These are phyloP conservation scores for Pholis gunnellus DNA, from an alignment of 2,113 vertebrate genomes.

Conservation along the genomic window DNA sequence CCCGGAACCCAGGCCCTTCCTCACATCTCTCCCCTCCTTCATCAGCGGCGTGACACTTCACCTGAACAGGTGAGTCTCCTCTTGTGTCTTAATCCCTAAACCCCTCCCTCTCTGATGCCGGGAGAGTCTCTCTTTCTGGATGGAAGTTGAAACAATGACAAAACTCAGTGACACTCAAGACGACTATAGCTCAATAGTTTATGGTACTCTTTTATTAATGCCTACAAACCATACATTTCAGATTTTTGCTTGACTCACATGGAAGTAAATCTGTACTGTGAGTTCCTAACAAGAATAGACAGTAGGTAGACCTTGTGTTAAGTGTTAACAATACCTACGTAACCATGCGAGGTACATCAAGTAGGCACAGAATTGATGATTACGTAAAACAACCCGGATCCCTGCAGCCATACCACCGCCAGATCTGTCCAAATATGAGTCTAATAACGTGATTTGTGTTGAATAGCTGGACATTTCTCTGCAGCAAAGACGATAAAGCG, in stretches of 20 bases:
- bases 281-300: neutral
- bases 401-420: neutral
- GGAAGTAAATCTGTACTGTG: neutral
- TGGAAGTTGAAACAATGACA: constrained; percentile 7
- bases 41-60: constrained; percentile 38
- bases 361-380: neutral
- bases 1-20: constrained; percentile 69
- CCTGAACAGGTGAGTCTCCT: constrained; percentile 75
- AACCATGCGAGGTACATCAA: neutral
- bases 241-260: neutral
- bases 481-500: neutral
- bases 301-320: neutral
- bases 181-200: neutral
- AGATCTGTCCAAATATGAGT: neutral
- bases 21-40: constrained; percentile 62
- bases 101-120: constrained; percentile 24
- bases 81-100: constrained; percentile 64
- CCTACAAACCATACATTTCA: neutral
- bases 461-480: neutral
- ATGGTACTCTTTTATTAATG: neutral
- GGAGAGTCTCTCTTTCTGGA: constrained; percentile 68
- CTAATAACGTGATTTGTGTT: neutral
- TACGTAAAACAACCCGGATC: neutral
- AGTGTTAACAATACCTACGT: neutral
- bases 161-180: constrained; percentile 10